Evolutionary conservation across 2,113 vertebrate species (phyloP).

Genomic region (Verasper variegatus): DNA sequence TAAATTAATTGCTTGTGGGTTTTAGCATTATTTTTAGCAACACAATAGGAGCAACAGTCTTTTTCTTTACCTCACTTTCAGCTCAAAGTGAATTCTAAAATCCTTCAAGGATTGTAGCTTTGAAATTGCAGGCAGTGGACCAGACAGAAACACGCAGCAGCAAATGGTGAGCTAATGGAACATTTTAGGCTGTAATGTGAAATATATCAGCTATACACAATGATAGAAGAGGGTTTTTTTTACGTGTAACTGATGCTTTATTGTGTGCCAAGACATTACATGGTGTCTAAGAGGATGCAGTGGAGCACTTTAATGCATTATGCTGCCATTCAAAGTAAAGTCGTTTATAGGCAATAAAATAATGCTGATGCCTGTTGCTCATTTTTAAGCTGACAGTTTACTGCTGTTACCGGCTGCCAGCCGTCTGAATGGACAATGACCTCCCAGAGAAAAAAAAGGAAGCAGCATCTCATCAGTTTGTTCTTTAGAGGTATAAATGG

Average conservation of each 20-base stretch:
- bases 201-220: neutral
- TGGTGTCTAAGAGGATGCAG: neutral
- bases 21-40: neutral
- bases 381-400: conserved; percentile 10
- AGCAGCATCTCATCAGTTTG: neutral
- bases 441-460: neutral
- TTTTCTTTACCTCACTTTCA: neutral
- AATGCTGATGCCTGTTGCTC: conserved; percentile 1
- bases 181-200: neutral
- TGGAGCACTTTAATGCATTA: neutral
- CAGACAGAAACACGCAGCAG: neutral
- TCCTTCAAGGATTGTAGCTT: neutral
- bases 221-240: neutral
- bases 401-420: neutral
- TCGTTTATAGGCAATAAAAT: neutral
- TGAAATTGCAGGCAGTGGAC: neutral
- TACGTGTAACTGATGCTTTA: neutral
- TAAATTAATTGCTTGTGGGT: neutral
- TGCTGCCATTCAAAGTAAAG: conserved; percentile 18
- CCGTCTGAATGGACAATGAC: neutral
- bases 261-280: neutral
- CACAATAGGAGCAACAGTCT: neutral
- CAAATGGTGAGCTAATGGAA: neutral
- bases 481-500: neutral
- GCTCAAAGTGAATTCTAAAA: neutral